phyloP scores from a whole-genome alignment of 2,888 invertebrate species.

The Digitonthophagus gazella region DNA sequence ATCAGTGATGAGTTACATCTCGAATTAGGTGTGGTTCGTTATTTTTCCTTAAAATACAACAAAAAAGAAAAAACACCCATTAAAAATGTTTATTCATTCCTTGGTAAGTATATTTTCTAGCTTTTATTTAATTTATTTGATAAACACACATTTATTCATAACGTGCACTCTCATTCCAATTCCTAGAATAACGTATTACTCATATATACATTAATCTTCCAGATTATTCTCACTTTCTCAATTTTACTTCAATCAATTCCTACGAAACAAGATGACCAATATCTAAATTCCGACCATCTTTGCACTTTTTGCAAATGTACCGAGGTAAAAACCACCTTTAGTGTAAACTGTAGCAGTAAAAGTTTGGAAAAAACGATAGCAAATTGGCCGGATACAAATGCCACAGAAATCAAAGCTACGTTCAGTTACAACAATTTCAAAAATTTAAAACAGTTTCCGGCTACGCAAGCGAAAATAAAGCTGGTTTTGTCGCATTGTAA shows the following conservation, averaged over 20 bases:
- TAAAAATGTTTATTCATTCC: too few species aligned
- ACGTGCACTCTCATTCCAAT: too few species aligned
- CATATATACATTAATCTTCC: neutral
- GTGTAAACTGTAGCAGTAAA: slow-evolving; percentile 41
- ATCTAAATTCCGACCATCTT: slow-evolving; percentile 32
- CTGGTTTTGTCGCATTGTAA: slow-evolving; percentile 56
- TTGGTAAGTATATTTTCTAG: too few species aligned
- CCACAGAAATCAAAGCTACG: slow-evolving; percentile 51
- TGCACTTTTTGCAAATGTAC: slow-evolving; percentile 29
- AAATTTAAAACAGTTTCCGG: slow-evolving; percentile 52
- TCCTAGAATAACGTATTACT: too few species aligned
- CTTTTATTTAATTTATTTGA: too few species aligned
- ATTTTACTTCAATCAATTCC: slow-evolving; percentile 22
- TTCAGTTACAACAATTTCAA: slow-evolving; percentile 59
- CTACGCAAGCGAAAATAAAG: slow-evolving; percentile 53
- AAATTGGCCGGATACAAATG: slow-evolving; percentile 45
- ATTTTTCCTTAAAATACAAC: too few species aligned
- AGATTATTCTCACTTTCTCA: neutral
- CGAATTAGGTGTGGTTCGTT: too few species aligned
- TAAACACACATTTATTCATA: too few species aligned
- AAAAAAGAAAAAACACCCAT: too few species aligned
- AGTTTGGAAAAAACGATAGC: slow-evolving; percentile 41
- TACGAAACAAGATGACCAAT: slow-evolving; percentile 39
- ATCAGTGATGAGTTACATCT: too few species aligned
- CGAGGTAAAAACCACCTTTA: slow-evolving; percentile 34